phyloP scores from a whole-genome alignment of 2,888 invertebrate genomes.

The Coelinius sp. region DNA sequence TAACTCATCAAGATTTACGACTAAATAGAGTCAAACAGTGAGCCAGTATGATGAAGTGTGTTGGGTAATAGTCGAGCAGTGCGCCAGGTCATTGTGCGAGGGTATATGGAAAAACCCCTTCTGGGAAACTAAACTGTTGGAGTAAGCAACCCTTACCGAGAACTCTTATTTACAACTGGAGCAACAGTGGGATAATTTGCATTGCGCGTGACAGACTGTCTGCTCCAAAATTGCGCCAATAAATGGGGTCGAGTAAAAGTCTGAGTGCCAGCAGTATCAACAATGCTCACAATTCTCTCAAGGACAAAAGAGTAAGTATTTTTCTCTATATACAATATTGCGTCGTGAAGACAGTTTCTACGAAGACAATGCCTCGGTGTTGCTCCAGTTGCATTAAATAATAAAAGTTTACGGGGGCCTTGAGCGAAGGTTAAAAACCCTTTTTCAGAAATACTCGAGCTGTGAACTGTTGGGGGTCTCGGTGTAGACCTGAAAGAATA shows the following conservation, averaged over 20 bases:
- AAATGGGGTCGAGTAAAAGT: conserved; percentile 11
- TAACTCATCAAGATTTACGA: conserved; percentile 5
- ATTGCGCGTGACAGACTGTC: conserved; percentile 47
- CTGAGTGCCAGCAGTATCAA: conserved; percentile 31
- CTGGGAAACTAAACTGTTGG: conserved; percentile 41
- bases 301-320: conserved; percentile 58
- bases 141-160: conserved; percentile 59
- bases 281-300: conserved; percentile 47
- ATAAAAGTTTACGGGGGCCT: conserved; percentile 50
- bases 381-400: conserved; percentile 64
- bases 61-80: conserved; percentile 34
- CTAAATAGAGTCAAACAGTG: conserved; percentile 14
- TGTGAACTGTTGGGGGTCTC: conserved; percentile 42
- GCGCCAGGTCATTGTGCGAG: background rate
- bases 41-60: conserved; percentile 2
- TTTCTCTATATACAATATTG: conserved; percentile 67
- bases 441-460: conserved; percentile 53
- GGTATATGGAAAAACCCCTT: conserved; percentile 37
- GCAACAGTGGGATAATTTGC: conserved; percentile 54
- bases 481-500: conserved; percentile 21
- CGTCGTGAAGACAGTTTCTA: conserved; percentile 58
- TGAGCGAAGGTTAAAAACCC: conserved; percentile 57
- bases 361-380: conserved; percentile 53
- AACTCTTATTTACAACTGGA: conserved; percentile 67
- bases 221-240: conserved; percentile 41